A percentile compares a stretch with the other conserved stretches of the same genome.
These are phyloP conservation scores for Agrotis exclamationis DNA, from an alignment of 2,888 invertebrate species.

Conservation along the genomic window DNA sequence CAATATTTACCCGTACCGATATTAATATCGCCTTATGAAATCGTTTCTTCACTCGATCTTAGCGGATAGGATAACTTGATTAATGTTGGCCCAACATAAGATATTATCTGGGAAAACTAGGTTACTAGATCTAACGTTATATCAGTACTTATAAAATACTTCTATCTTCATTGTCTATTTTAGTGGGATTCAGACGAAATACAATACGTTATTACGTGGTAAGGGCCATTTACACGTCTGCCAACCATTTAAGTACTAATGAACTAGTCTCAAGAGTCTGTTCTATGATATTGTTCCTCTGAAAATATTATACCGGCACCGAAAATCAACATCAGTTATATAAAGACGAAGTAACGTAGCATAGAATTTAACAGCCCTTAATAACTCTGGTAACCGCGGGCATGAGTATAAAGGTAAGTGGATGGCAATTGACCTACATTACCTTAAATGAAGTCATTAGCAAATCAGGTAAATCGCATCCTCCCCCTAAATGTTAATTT, in stretches of 20 bases:
- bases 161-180: constrained; percentile 19
- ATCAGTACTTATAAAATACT: constrained; percentile 13
- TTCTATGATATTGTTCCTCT: constrained; percentile 32
- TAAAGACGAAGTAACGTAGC: constrained; percentile 49
- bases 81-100: not conserved
- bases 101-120: constrained; percentile 20
- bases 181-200: constrained; percentile 26
- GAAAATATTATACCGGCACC: constrained; percentile 40
- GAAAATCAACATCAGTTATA: constrained; percentile 48
- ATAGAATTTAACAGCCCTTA: constrained; percentile 59
- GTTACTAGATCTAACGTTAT: not conserved
- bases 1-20: not conserved
- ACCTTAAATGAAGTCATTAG: constrained; percentile 62
- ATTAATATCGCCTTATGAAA: constrained; percentile 1
- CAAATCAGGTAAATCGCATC: constrained; percentile 59
- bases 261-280: constrained; percentile 34
- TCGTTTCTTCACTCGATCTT: not conserved
- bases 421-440: constrained; percentile 66
- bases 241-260: constrained; percentile 33
- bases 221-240: constrained; percentile 20
- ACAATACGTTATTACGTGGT: constrained; percentile 23
- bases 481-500: constrained; percentile 51
- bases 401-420: constrained; percentile 60
- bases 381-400: constrained; percentile 54
- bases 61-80: constrained; percentile 14